Evolutionary conservation across 2,888 invertebrate species (phyloP), one percentile per base, ranked within the genome.

Genomic region (Phyllotreta cruciferae): DNA sequence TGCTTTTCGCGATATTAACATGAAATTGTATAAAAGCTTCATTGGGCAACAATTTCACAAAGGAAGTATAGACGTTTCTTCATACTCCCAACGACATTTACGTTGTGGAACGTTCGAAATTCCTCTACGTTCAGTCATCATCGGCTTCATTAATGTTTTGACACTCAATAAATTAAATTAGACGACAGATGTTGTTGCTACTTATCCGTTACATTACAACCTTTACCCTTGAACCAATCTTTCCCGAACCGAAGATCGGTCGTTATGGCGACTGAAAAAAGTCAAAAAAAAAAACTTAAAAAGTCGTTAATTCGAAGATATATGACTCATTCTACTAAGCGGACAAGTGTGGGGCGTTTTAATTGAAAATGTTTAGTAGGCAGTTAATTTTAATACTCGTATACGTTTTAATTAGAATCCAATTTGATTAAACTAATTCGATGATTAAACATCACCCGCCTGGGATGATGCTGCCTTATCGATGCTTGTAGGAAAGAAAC

Each of bases 141-240:
- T 14, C 39, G 37, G 62, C 11, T 44, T 56, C 56, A 45, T 62
- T 56, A 56, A 56, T 62, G 52, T 62, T 62, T 56, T 52, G 56
- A 62, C 56, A 62, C 62, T 44, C 24, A 34, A 49, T 52, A 56
- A 50, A 56, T 56, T 62, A 52, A 60, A 60, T 60, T 60, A 60
- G 35, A 34, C 52, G 56, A 56, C 62, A 62, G 62, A 56, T 62
- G 62, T 50, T 55, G 37, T 38, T 56, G 14, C 42, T 24, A 24
- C 24, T 56, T 56, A 56, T 56, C 38, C 56, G 36, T 62, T 52
- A 56, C 38, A 47, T 49, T 38, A 52, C 39, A 62, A 61, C 61
- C 41, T 56, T 52, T 62, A 44, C 62, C 52, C 62, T 60, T 56
- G 52, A 44, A 37, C 62, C 47, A 55, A 61, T 61, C 49, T 56